Conservation (phyloP, 1,140 invertebrate genomes). For the Pseudomyrmex concolor region DNA sequence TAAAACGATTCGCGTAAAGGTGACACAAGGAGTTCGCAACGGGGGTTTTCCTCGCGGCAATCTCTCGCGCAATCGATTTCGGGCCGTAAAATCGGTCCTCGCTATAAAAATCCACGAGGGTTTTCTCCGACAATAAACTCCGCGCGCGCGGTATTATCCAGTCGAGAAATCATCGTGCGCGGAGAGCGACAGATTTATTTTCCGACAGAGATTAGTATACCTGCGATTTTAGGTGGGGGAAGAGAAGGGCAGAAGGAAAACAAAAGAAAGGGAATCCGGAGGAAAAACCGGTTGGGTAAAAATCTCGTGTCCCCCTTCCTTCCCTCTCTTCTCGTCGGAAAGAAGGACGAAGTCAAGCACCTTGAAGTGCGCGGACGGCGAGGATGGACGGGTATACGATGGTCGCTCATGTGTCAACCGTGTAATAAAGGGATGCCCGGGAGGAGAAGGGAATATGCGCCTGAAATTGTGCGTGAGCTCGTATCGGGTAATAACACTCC, state of each 20-base stretch:
- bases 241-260: not conserved
- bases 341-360: conserved; percentile 52
- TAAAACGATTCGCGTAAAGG: conserved; percentile 4
- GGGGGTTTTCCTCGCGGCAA: not conserved
- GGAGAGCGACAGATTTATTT: conserved; percentile 52
- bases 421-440: conserved; percentile 51
- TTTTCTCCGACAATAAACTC: conserved; percentile 6
- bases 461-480: conserved; percentile 57
- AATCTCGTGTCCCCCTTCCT: not conserved
- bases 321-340: not conserved
- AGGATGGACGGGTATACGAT: conserved; percentile 27
- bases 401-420: conserved; percentile 68
- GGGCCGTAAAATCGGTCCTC: conserved; percentile 32
- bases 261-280: conserved; percentile 23
- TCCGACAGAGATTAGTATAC: conserved; percentile 47
- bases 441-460: conserved; percentile 9
- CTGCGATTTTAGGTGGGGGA: not conserved
- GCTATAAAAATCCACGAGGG: not conserved
- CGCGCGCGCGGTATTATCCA: conserved; percentile 20
- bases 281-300: conserved; percentile 51
- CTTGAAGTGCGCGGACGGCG: conserved; percentile 7
- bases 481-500: conserved; percentile 53
- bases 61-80: conserved; percentile 16
- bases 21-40: not conserved
- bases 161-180: conserved; percentile 47